Evolutionary conservation across 2,113 vertebrate species (phyloP).

Genomic region (Otolemur garnettii): DNA sequence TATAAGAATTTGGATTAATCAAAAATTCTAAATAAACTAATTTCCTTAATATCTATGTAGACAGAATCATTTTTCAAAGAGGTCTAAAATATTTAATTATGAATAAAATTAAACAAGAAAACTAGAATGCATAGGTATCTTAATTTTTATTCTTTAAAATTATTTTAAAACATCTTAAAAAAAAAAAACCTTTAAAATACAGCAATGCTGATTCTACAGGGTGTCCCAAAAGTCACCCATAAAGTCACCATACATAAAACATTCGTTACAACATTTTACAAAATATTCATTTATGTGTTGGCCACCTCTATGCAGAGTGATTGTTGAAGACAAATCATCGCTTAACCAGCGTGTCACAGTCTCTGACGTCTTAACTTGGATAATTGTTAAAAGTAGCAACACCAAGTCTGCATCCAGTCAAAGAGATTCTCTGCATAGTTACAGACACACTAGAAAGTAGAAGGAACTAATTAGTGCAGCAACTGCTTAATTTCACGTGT

Average conservation of each 20-base stretch:
- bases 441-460: not conserved
- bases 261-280: too few species aligned
- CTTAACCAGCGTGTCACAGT: not conserved
- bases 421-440: not conserved
- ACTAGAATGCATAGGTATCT: not conserved
- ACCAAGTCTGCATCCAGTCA: not conserved
- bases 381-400: conserved; percentile 4
- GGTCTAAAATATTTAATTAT: not conserved
- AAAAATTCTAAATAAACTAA: not conserved
- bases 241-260: too few species aligned
- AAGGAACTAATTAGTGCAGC: not conserved
- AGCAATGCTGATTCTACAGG: not conserved
- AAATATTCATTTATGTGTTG: too few species aligned
- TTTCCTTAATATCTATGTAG: not conserved
- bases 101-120: not conserved
- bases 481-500: not conserved
- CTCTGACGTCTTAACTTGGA: not conserved
- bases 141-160: not conserved
- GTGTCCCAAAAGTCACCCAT: too few species aligned
- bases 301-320: not conserved
- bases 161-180: not conserved
- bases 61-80: not conserved
- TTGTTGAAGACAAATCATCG: not conserved
- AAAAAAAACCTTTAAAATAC: not conserved
- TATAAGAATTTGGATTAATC: not conserved